Evolutionary conservation across 2,113 vertebrate species (phyloP).

Genomic region (Oostethus manadensis): DNA sequence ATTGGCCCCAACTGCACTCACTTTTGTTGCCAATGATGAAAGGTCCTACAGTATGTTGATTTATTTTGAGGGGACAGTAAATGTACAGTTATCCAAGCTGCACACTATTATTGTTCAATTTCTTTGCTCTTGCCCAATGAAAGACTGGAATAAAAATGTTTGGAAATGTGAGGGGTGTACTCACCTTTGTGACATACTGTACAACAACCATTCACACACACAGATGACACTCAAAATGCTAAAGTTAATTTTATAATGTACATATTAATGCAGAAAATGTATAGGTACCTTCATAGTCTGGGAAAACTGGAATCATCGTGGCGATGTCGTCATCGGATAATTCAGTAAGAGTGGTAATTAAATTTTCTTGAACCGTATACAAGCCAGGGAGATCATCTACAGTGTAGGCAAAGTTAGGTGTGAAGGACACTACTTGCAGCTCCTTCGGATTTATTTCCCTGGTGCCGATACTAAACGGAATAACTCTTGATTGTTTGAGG

Average conservation of each 20-base stretch:
- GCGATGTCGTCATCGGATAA: constrained; percentile 65
- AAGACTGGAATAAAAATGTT: no score
- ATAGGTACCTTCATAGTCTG: constrained; percentile 53
- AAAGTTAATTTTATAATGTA: not conserved
- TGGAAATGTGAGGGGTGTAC: no score
- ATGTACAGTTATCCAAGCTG: not conserved
- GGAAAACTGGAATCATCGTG: constrained; percentile 48
- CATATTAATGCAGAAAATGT: not conserved
- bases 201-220: no score
- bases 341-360: constrained; percentile 65
- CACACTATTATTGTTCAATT: not conserved
- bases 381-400: constrained; percentile 81
- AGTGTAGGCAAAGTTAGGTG: constrained; percentile 74
- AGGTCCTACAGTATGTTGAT: no score
- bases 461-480: constrained; percentile 85
- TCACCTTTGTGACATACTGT: no score
- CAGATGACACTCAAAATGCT: not conserved
- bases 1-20: no score
- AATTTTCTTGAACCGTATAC: constrained; percentile 70
- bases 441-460: constrained; percentile 77
- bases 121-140: no score
- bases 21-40: no score
- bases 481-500: constrained; percentile 76
- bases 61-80: no score
- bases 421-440: constrained; percentile 78